Percentiles rank a stretch among this genome's conserved stretches.
Evolutionary conservation across 2,797 vertebrate genomes (phyloP).

Genomic region (Melanotaenia trifasciata): DNA sequence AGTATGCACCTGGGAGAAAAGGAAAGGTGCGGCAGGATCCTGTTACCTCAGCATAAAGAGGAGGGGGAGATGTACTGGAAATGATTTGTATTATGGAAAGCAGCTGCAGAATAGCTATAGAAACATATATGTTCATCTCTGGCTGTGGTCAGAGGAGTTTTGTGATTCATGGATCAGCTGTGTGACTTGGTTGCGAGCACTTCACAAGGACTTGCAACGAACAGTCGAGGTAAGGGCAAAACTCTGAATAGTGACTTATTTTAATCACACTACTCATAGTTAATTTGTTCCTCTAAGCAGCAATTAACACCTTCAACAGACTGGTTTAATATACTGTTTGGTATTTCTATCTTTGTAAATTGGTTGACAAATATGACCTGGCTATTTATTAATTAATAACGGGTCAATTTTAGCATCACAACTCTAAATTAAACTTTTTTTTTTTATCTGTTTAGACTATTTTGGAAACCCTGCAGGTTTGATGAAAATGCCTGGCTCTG

Average conservation of each 20-base stretch:
- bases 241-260: not conserved
- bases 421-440: not conserved
- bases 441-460: not conserved
- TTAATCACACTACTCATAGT: not conserved
- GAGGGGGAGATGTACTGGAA: conserved; percentile 10
- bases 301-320: not conserved
- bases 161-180: conserved; percentile 3
- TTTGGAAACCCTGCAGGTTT: conserved; percentile 15
- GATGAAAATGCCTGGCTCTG: conserved; percentile 8
- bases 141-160: conserved; percentile 6
- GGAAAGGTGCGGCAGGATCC: conserved; percentile 34
- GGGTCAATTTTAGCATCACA: not conserved
- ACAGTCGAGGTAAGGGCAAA: conserved; percentile 45
- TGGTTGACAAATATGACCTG: not conserved
- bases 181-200: not conserved
- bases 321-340: not conserved
- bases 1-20: conserved; percentile 59
- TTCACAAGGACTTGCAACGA: not conserved
- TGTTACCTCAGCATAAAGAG: conserved; percentile 6
- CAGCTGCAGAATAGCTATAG: conserved; percentile 14
- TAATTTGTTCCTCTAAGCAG: not conserved
- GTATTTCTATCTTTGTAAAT: not conserved
- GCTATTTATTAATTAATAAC: not conserved
- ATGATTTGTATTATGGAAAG: conserved; percentile 44
- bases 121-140: conserved; percentile 18